These are phyloP conservation scores for Cheilosia soror DNA, from an alignment of 2,888 invertebrate species.

Conservation along the genomic window DNA sequence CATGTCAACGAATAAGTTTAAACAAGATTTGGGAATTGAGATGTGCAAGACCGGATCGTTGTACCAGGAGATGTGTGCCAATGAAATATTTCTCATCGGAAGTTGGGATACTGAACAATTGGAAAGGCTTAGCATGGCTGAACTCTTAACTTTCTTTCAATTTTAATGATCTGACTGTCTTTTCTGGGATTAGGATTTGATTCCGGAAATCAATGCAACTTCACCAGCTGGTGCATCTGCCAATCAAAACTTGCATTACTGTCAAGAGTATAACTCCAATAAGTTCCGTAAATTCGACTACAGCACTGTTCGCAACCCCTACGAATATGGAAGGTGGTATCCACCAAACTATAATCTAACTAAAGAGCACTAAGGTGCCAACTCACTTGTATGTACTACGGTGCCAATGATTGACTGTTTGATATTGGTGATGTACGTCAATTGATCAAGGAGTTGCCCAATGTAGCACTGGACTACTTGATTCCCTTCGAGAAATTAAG, in stretches of 20 bases:
- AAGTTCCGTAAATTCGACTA: slow-evolving; percentile 83
- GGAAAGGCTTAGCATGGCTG: slow-evolving; percentile 81
- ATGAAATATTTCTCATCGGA: slow-evolving; percentile 86
- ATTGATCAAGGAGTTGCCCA: slow-evolving; percentile 84
- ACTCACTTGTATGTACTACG: slow-evolving; percentile 86
- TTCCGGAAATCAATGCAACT: slow-evolving; percentile 81
- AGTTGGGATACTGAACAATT: slow-evolving; percentile 84
- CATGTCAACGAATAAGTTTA: slow-evolving; percentile 78
- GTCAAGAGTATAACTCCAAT: slow-evolving; percentile 80
- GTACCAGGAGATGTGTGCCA: slow-evolving; percentile 85
- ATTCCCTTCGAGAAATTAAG: slow-evolving; percentile 85
- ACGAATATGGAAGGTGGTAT: slow-evolving; percentile 82
- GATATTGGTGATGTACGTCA: slow-evolving; percentile 85
- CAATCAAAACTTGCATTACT: slow-evolving; percentile 82
- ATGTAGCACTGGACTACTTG: slow-evolving; percentile 84
- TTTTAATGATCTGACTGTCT: neutral
- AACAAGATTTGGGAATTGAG: slow-evolving; percentile 79
- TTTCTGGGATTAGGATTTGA: slow-evolving; percentile 69
- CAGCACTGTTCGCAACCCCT: slow-evolving; percentile 81
- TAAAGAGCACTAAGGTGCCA: slow-evolving; percentile 84
- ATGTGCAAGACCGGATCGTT: slow-evolving; percentile 82
- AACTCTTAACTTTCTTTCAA: fast-evolving
- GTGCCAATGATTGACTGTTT: slow-evolving; percentile 87
- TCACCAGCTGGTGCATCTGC: slow-evolving; percentile 82
- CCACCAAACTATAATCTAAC: slow-evolving; percentile 85